Evolutionary conservation across 2,797 vertebrate species (phyloP).

Genomic region (Denticeps clupeoides): DNA sequence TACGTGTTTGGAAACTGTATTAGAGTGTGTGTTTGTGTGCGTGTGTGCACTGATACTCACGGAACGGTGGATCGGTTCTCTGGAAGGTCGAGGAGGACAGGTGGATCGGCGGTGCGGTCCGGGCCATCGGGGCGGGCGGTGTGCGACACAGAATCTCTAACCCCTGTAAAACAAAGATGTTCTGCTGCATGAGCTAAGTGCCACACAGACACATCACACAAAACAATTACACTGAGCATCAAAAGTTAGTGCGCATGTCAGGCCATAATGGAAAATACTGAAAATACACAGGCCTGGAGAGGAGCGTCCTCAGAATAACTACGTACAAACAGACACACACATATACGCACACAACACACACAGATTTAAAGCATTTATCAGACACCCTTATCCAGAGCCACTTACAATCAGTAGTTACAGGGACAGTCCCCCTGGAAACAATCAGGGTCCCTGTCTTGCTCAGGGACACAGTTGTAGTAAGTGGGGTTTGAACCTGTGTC

Average conservation of each 20-base stretch:
- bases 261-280: too few relatives aligned
- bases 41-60: constrained; percentile 56
- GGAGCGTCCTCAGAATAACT: not conserved
- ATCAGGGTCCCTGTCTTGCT: too few relatives aligned
- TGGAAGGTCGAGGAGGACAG: constrained; percentile 74
- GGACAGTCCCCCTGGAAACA: too few relatives aligned
- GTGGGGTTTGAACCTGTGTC: too few relatives aligned
- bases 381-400: not conserved
- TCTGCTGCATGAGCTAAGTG: too few relatives aligned
- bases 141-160: constrained; percentile 87
- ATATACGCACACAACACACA: not conserved
- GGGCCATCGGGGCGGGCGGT: constrained; percentile 64
- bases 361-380: not conserved
- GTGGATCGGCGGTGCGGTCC: constrained; percentile 68
- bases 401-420: too few relatives aligned
- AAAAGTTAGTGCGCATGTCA: too few relatives aligned
- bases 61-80: constrained; percentile 68
- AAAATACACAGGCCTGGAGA: too few relatives aligned
- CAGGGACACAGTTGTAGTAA: too few relatives aligned
- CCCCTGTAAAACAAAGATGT: constrained; percentile 50
- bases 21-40: constrained; percentile 1
- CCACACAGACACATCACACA: too few relatives aligned
- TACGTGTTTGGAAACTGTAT: not conserved
- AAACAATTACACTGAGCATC: not conserved
- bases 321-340: not conserved